phyloP scores from a whole-genome alignment of 1,140 invertebrate genomes.

The roundworm (Caenorhabditis elegans) region DNA sequence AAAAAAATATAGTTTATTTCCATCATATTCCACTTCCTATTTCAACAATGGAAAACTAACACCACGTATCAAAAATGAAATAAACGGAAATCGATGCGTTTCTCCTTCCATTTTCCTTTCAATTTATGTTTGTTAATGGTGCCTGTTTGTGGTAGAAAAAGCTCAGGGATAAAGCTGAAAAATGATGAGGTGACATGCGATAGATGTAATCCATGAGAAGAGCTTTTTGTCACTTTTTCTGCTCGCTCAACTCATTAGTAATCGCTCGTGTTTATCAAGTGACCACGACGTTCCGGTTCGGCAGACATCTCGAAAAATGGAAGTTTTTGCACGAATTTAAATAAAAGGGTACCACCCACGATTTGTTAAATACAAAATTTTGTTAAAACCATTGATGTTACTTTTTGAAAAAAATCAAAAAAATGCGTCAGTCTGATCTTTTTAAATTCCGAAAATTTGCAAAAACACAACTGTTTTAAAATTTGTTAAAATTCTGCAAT shows the following conservation, averaged over 20 bases:
- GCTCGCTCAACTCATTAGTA: slow-evolving; percentile 4
- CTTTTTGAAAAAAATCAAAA: too few species aligned
- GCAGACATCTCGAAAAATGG: neutral
- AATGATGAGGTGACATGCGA: slow-evolving; percentile 25
- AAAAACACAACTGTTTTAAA: too few species aligned
- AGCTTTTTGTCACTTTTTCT: too few species aligned
- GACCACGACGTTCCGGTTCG: neutral
- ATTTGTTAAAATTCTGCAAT: neutral
- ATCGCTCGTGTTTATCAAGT: slow-evolving; percentile 18
- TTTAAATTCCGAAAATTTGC: neutral
- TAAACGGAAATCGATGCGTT: slow-evolving; percentile 7
- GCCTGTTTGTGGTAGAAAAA: neutral
- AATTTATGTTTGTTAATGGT: neutral
- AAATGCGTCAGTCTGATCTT: too few species aligned
- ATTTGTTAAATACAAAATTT: too few species aligned
- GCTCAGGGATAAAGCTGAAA: neutral
- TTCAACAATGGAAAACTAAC: neutral
- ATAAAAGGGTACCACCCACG: too few species aligned
- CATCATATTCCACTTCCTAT: neutral
- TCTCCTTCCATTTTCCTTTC: neutral
- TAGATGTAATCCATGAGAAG: too few species aligned
- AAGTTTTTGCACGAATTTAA: neutral
- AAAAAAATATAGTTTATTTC: too few species aligned
- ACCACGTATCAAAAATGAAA: slow-evolving; percentile 19
- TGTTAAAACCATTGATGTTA: too few species aligned